phyloP scores from a whole-genome alignment of 2,797 vertebrate genomes.

The Chlorospingus semifuscus region DNA sequence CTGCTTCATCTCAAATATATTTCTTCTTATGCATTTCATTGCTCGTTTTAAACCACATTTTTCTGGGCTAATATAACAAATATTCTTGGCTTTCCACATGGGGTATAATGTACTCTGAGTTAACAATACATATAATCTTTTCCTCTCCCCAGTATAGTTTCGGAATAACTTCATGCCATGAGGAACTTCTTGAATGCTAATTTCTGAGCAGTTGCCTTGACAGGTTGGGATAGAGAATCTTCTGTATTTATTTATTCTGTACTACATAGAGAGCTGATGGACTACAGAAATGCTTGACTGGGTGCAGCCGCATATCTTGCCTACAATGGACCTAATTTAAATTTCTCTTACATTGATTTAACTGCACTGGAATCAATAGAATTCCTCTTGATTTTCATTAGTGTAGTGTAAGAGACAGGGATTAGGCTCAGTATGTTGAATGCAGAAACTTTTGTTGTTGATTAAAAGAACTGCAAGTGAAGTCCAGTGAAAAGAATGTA shows the following conservation, averaged over 20 bases:
- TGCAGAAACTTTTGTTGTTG: not conserved
- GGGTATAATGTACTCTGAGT: not conserved
- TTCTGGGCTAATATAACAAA: not conserved
- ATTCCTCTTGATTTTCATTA: constrained; percentile 25
- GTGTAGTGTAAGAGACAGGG: not conserved
- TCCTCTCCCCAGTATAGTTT: not conserved
- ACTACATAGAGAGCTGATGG: not conserved
- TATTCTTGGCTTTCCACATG: not conserved
- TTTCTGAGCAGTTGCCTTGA: not conserved
- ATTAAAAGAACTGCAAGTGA: not conserved
- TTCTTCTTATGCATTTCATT: not conserved
- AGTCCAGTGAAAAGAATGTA: constrained; percentile 30
- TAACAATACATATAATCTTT: not conserved
- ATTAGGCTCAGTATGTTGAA: not conserved
- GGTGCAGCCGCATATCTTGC: not conserved
- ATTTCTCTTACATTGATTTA: constrained; percentile 10
- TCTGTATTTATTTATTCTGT: not conserved
- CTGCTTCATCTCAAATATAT: not conserved
- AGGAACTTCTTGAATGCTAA: not conserved
- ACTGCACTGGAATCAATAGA: not conserved
- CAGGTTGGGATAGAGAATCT: not conserved
- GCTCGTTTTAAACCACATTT: not conserved
- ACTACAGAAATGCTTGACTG: not conserved
- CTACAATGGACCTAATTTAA: constrained; percentile 22
- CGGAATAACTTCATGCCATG: not conserved